A percentile compares a stretch with the other conserved stretches of the same genome.
These are phyloP conservation scores for Campopleginae sp. DNA, from an alignment of 2,888 invertebrate genomes.

Conservation along the genomic window DNA sequence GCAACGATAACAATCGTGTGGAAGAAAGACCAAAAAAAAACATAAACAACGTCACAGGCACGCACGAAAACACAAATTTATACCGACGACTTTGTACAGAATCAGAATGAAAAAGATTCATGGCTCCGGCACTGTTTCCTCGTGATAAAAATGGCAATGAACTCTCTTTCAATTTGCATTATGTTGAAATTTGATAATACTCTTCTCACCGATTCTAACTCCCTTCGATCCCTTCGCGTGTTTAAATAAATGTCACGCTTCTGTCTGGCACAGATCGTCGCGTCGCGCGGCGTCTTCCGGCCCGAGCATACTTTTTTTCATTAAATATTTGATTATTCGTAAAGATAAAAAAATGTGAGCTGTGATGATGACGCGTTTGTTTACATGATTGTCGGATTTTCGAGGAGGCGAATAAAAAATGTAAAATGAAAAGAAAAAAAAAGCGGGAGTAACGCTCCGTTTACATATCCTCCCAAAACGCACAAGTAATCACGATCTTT, in stretches of 20 bases:
- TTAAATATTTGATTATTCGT: not conserved
- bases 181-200: conserved; percentile 54
- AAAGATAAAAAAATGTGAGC: not conserved
- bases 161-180: conserved; percentile 32
- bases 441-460: not conserved
- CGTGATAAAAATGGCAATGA: conserved; percentile 7
- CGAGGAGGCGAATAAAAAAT: conserved; percentile 3
- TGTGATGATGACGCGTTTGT: not conserved
- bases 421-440: conserved; percentile 29
- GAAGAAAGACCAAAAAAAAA: conserved; percentile 23
- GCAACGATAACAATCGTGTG: conserved; percentile 6
- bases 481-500: conserved; percentile 31
- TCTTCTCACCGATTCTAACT: conserved; percentile 64
- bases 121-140: conserved; percentile 38
- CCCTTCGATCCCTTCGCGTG: conserved; percentile 47
- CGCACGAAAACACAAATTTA: conserved; percentile 69
- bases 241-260: conserved; percentile 67
- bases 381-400: conserved; percentile 4
- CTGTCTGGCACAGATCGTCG: conserved; percentile 66
- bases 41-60: conserved; percentile 44
- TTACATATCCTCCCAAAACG: conserved; percentile 36
- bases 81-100: conserved; percentile 17
- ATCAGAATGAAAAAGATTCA: conserved; percentile 4
- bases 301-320: conserved; percentile 41
- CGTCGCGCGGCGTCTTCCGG: conserved; percentile 65